phyloP scores from a whole-genome alignment of 1,140 invertebrate species.

The Uloborus diversus region DNA sequence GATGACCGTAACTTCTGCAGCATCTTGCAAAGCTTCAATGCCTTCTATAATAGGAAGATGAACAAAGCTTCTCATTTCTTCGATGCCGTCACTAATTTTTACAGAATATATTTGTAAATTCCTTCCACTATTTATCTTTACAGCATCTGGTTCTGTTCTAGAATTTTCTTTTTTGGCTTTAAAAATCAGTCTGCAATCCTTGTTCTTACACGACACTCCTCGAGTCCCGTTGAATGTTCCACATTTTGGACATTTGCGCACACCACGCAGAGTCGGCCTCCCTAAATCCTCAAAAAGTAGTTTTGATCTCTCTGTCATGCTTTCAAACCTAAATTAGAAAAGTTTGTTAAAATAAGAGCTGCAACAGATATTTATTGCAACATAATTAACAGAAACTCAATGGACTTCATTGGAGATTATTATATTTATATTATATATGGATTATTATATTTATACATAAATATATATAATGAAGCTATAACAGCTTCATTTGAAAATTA shows the following conservation, averaged over 20 bases:
- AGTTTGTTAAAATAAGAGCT: no score
- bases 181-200: conserved; percentile 76
- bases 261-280: conserved; percentile 75
- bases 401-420: no score
- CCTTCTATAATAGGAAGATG: conserved; percentile 72
- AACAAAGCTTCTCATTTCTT: conserved; percentile 79
- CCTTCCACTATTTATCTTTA: conserved; percentile 74
- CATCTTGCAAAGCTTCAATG: conserved; percentile 67
- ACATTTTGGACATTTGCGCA: conserved; percentile 81
- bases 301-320: conserved; percentile 64
- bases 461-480: no score
- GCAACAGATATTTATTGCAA: no score
- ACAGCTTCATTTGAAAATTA: no score
- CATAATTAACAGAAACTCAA: no score
- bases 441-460: no score
- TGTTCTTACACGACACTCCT: conserved; percentile 80
- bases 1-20: conserved; percentile 65
- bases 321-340: no score
- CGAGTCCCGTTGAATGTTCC: conserved; percentile 80
- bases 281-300: conserved; percentile 73
- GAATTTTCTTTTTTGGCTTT: conserved; percentile 74
- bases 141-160: conserved; percentile 76
- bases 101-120: conserved; percentile 76
- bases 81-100: conserved; percentile 74
- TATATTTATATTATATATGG: no score